phyloP scores from a whole-genome alignment of 2,797 vertebrate species.

The Xenopus petersii region DNA sequence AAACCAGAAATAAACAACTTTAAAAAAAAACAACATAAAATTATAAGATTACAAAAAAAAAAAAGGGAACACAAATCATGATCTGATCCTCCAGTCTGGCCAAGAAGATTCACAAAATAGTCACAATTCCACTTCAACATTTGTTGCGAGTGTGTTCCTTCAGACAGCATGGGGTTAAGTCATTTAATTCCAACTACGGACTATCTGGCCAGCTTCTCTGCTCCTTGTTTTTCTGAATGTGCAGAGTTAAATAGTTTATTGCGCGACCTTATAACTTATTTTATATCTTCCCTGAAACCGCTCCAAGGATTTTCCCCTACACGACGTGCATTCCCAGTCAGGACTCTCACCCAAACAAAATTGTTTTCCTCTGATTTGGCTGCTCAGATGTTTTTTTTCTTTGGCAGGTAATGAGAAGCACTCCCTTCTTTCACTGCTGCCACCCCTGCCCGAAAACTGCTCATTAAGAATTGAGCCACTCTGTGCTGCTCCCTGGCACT shows the following conservation, averaged over 20 bases:
- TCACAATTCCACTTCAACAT: too few species aligned
- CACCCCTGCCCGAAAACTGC: slow-evolving; percentile 30
- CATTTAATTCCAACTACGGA: too few species aligned
- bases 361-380: slow-evolving; percentile 39
- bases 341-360: slow-evolving; percentile 47
- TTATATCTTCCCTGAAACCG: neutral
- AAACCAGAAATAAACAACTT: too few species aligned
- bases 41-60: too few species aligned
- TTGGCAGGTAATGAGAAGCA: slow-evolving; percentile 45
- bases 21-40: too few species aligned
- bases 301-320: slow-evolving; percentile 15
- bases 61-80: too few species aligned
- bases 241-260: slow-evolving; percentile 1
- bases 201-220: neutral
- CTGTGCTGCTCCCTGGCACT: slow-evolving; percentile 15
- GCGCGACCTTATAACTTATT: slow-evolving; percentile 2
- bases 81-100: too few species aligned
- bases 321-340: slow-evolving; percentile 16
- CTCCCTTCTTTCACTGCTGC: slow-evolving; percentile 41
- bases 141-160: too few species aligned
- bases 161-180: too few species aligned
- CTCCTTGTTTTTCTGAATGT: too few species aligned
- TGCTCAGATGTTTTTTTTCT: slow-evolving; percentile 6
- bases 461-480: slow-evolving; percentile 33
- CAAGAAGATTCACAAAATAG: too few species aligned